Base-by-base conservation (phyloP, 2,797 vertebrate genomes). In the Salmo trutta region DNA sequence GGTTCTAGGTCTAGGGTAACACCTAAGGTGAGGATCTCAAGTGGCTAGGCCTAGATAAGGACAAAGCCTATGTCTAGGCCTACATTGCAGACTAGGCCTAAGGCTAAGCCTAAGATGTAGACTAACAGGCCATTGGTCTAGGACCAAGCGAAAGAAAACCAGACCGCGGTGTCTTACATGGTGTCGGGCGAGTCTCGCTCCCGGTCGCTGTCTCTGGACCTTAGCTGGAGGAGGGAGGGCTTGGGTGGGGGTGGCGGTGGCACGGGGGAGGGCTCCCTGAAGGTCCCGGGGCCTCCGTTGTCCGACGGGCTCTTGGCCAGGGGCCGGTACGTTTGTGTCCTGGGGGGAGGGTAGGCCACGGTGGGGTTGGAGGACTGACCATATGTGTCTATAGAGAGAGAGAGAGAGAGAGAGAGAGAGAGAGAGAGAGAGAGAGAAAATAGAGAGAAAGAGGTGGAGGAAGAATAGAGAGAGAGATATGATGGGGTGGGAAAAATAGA, bases 291-390 rank as follows among this genome's bases (percentile, higher is more conserved):
- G 86, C 89, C 90, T 4, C 95, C 80, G 0, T 95, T 95, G 87
- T 98, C 97, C 0, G 95, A 96, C 82, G 94, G 93, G 7, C 96
- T 98, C 91, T 97, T 98, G 83, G 96, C 95, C 70, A 99, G 91
- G 0, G 98, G 98, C 68, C 96, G 93, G 93, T 99, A 99, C 0
- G 97, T 98, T 86, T 99, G 98, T 0, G 96, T 98, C 88, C 95
- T 95, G 59, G 96, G 97, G 19, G 97, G 95, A 0, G 98, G 98
- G 84, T 99, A 97, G 74, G 96, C 95, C 88, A 97, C 95, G 84
- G 96, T 90, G 65, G 93, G 81, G 86, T 89, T 88, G 53, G 95
- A 86, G 0, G 94, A 80, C 71, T 75, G 83, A 69, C 89, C 93
- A 90, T 94, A 94, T 84, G 95, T 93, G 74, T 97, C 98, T 98